Evolutionary conservation across 2,888 invertebrate species (phyloP), one percentile per base, ranked within the genome.

Genomic region (Sesia bembeciformis): DNA sequence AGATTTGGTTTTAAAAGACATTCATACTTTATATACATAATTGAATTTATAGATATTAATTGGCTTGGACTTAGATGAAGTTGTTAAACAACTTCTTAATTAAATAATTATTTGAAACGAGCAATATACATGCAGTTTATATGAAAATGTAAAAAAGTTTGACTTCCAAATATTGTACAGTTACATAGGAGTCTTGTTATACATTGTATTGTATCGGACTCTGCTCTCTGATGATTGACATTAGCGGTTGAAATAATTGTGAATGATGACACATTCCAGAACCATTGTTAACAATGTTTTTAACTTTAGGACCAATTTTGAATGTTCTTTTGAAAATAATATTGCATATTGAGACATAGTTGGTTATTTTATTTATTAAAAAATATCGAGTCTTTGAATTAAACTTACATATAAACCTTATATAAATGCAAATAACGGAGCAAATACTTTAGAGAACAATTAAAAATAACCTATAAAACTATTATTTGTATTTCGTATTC

Each of bases 261-360:
- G 80, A 77, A 82, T 81, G 78, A 80, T 77, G 78, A 75, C 72
- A 89, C 89, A 89, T 89, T 89, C 89, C 89, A 89, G 86, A 86
- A 83, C 85, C 84, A 88, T 88, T 89, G 89, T 89, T 88, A 87
- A 86, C 81, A 84, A 84, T 85, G 84, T 87, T 88, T 49, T 88
- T 88, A 88, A 85, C 73, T 83, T 88, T 88, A 88, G 88, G 88
- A 88, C 88, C 88, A 88, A 88, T 88, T 89, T 89, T 87, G 81
- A 88, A 86, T 78, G 84, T 88, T 88, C 86, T 88, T 88, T 88
- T 85, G 84, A 87, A 86, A 89, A 88, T 88, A 88, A 86, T 88
- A 89, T 88, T 88, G 81, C 85, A 86, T 88, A 88, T 87, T 87
- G 81, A 86, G 60, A 69, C 54, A 70, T 67, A 65, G 64, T 40